Percentiles rank a stretch among this genome's conserved stretches.
Conservation (phyloP, 2,797 vertebrate genomes). For the Luscinia megarhynchos region DNA sequence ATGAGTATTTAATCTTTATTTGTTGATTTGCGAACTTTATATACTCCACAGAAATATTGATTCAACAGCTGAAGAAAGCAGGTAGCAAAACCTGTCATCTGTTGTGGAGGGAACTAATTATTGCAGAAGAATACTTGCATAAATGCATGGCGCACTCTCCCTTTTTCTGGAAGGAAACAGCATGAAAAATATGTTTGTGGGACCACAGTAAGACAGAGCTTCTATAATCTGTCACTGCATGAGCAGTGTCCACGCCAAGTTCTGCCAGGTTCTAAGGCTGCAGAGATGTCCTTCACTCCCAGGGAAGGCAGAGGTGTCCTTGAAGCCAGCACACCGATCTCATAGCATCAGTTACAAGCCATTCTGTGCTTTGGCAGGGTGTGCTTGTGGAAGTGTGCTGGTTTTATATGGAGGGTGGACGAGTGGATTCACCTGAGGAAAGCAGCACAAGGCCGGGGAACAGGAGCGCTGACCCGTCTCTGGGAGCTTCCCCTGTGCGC, state of each 20-base stretch:
- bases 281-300: neutral
- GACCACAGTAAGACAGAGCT: neutral
- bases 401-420: too few relatives aligned
- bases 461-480: too few relatives aligned
- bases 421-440: too few relatives aligned
- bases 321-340: fast-evolving
- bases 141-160: neutral
- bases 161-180: neutral
- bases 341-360: neutral
- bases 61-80: neutral
- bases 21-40: neutral
- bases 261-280: neutral
- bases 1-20: neutral
- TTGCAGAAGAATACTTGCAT: neutral
- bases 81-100: neutral
- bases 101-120: neutral
- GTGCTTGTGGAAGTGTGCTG: neutral
- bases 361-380: neutral
- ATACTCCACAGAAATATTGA: neutral
- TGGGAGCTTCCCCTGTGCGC: too few relatives aligned
- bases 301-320: neutral
- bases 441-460: too few relatives aligned
- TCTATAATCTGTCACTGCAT: neutral
- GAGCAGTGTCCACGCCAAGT: neutral
- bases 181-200: neutral